Base-by-base conservation (phyloP, 2,797 vertebrate genomes). In the Staurois parvus region DNA sequence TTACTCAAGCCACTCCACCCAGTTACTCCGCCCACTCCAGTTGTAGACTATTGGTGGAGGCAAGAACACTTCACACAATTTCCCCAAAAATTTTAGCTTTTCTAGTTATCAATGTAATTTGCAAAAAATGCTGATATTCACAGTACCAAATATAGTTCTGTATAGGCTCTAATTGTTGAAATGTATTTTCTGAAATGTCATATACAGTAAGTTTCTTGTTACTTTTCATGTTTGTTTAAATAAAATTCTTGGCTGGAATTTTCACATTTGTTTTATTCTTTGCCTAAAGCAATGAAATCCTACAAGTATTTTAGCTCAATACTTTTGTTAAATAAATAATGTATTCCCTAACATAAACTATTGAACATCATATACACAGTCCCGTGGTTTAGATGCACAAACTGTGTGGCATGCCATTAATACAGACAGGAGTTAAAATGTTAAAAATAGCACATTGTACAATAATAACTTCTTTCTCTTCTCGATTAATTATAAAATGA, bases 251-350 rank as follows among this genome's bases (percentile, higher is more conserved):
- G 64, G n/a, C 76, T 84, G 32, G 32, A 59, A 77, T 84, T 26
- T 30, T 28, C 78, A 70, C 2, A 24, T 48, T 79, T 68, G 21
- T 84, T 84, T 84, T 72, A 79, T 72, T 64, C 76, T 79, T 84
- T 72, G 76, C 83, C 75, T 72, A 62, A 37, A 84, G 83, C 75
- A 64, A 84, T 52, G 32, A 62, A 72, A 37, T 42, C 29, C 26
- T 24, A 45, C 72, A 21, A 42, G 17, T 78, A 26, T 29, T 59
- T 40, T 45, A 84, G 66, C 52, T 72, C 73, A 78, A 72, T 78
- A 48, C 75, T 79, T 64, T 72, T 72, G 67, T 45, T 78, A 72
- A 84, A 72, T 72, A 77, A 76, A 69, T 77, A 79, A 84, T 72
- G 70, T 62, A 69, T 79, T 28, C 26, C 67, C 74, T 72, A 29